Evolutionary conservation across 2,888 invertebrate genomes (phyloP), one percentile per base, ranked within the genome.

Genomic region (Penaeus monodon): DNA sequence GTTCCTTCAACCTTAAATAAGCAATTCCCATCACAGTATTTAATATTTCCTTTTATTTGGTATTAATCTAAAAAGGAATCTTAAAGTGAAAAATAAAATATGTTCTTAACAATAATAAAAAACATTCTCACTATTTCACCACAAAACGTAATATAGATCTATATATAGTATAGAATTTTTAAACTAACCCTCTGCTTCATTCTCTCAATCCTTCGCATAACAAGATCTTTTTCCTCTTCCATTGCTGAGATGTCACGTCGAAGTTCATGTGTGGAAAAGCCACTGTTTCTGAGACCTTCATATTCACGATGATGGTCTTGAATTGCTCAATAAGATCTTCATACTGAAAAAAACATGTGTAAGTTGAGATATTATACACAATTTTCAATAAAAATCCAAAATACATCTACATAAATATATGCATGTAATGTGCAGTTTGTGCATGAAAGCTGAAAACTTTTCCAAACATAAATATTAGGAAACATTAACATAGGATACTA

Each of bases 151-250:
- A 24, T 33, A 38, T 38, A 33, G 27, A 20, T 27, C 44, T 49
- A 8, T 77, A n/a, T 27, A 77, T 57, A 7, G 12, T 77, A 49
- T n/a, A 64, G 22, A 63, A 24, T 65, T 24, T 66, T 65, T 49
- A n/a, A 77, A 49, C 64, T 49, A 85, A 94, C 94, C 92, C 94
- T 94, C 90, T 93, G 92, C 88, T 94, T 93, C 73, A 94, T 92
- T 91, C 94, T 93, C 91, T 95, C 94, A 85, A 95, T 93, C 92
- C 94, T 94, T 91, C 94, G 94, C 90, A 91, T 92, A 92, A 96
- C 94, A 91, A 96, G 95, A 91, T 96, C 96, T 92, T 95, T 95
- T 92, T 98, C 97, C 84, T 96, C 95, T 90, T 96, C 96, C 96
- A 97, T 97, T 89, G 96, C 95, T 91, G 95, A 95, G 82, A 97